Base-by-base conservation (phyloP, 2,888 invertebrate genomes). In the Harpalus rufipes region DNA sequence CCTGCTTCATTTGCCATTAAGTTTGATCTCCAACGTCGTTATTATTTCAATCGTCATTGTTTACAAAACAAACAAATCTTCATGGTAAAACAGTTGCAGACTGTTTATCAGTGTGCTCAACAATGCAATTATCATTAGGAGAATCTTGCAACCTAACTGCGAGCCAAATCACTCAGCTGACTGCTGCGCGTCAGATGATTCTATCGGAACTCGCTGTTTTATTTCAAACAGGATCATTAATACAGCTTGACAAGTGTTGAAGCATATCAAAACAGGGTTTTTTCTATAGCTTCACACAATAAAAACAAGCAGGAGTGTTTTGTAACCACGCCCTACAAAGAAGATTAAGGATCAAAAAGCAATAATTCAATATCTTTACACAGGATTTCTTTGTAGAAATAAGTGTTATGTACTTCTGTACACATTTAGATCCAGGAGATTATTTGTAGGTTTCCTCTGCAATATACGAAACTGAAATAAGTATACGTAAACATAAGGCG, bases 201-300 rank as follows among this genome's bases (percentile, higher is more conserved):
- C 39, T 68, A 68, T 68, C 68, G 39, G 39, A 14, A 68, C 39
- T 5, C 5, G 32, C 32, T 68, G 68, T 68, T 68, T 39, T 68
- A 39, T 68, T 68, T 39, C 14, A 21, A 39, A 68, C 32, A 39
- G 6, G 68, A 68, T 68, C 68, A 68, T 68, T 68, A 68, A 68
- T 68, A 68, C 68, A 14, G 25, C 32, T 32, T 39, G 68, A 68
- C 68, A 68, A 68, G 68, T 68, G 68, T 68, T 68, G 68, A 68
- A 39, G 68, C 68, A 39, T 68, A 68, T 68, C 68, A 68, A 68
- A 68, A 68, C 39, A 68, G 68, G 32, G 25, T 68, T 68, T 68
- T 68, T 68, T 39, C 8, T 32, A 25, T 1, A 0, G 32, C 32
- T 32, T 32, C 6, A 6, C 32, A 32, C 32, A 51, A 51, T 51